Base-by-base conservation (phyloP, 2,888 invertebrate genomes). In the Netelia virgata region DNA sequence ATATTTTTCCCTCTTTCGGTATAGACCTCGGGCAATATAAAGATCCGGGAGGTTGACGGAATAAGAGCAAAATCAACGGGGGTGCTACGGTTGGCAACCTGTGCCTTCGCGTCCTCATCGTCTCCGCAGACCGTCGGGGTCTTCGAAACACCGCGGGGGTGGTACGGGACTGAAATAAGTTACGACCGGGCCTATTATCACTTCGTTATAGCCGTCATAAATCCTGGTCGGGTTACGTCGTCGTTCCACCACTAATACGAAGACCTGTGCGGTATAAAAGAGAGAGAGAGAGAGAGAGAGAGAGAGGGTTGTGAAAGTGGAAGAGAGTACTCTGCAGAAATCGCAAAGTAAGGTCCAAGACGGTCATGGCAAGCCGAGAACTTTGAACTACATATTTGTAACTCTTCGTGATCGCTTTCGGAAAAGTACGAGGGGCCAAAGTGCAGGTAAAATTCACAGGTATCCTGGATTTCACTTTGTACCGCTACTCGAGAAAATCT, bases 191-290 rank as follows among this genome's bases (percentile, higher is more conserved):
- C 86, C 91, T 90, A 92, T 93, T 93, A 93, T 92, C 93, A 91
- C 91, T 92, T 91, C 88, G 92, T 93, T 92, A 93, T 91, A 88
- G 89, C 88, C 87, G 88, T 88, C 92, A 91, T 93, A 92, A 93
- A 92, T 93, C 88, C 85, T 88, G 83, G 83, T 76, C 88, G 89
- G 88, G 90, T 91, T 92, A 87, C 89, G 88, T 86, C 84, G 87
- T 70, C 85, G 85, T 84, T 84, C 85, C 86, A 84, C 74, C 83
- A 16, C 47, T 16, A 20, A 76, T 55, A 61, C 59, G 11, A 18
- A 74, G 69, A 73, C 75, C 53, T 55, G 70, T 69, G 59, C 16
- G 47, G 47, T 14, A 47, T 14, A 73, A 73, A 74, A 23, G 59
- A 61, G 28, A 61, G 53, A 64, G 53, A 28, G 63, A 55, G n/a